Conservation (phyloP, 2,797 vertebrate genomes). For the Anabas testudineus region DNA sequence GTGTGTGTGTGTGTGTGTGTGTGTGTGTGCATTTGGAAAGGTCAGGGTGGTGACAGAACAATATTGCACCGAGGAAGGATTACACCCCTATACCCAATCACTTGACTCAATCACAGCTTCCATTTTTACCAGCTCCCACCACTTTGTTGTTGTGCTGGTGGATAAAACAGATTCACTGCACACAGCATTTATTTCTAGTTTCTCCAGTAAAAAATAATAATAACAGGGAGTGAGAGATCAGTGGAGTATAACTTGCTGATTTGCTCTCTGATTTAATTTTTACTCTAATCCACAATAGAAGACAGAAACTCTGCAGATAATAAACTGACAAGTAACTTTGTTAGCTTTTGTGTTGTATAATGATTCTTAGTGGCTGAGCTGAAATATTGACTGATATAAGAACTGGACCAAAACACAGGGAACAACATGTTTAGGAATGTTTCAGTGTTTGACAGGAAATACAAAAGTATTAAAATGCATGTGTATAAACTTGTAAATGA, state of each 20-base stretch:
- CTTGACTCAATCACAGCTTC: slow-evolving; percentile 13
- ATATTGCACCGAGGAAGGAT: slow-evolving; percentile 46
- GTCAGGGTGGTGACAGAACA: slow-evolving; percentile 20
- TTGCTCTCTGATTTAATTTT: slow-evolving; percentile 40
- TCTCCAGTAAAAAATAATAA: neutral
- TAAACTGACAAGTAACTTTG: slow-evolving; percentile 22
- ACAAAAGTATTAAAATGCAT: neutral
- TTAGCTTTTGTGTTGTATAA: neutral
- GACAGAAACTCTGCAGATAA: slow-evolving; percentile 13
- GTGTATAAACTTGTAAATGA: neutral
- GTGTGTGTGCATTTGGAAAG: slow-evolving; percentile 26
- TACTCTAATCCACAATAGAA: slow-evolving; percentile 37
- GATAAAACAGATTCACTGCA: neutral
- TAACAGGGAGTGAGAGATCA: slow-evolving; percentile 32
- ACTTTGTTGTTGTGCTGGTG: neutral
- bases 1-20: slow-evolving; percentile 23
- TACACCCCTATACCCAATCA: slow-evolving; percentile 33
- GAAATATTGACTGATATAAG: slow-evolving; percentile 10
- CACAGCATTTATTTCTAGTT: neutral
- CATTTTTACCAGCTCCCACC: neutral
- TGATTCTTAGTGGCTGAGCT: slow-evolving; percentile 9
- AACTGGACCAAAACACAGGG: neutral
- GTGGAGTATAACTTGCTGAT: slow-evolving; percentile 26
- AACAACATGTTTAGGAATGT: neutral
- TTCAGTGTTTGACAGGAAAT: neutral